phyloP scores from a whole-genome alignment of 2,113 vertebrate genomes.

The Percina caprodes region DNA sequence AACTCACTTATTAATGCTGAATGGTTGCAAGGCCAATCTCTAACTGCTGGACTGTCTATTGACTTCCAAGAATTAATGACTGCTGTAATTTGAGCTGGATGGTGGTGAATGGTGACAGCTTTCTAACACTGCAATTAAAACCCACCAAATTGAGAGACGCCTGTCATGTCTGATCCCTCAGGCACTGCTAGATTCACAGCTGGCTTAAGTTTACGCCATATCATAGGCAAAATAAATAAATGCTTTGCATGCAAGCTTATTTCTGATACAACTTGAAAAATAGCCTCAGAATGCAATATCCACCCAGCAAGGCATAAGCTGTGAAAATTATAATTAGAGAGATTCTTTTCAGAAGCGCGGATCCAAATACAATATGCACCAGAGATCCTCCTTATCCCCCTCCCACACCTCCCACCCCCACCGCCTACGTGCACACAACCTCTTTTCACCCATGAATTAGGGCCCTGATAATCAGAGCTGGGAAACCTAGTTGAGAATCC shows the following conservation, averaged over 20 bases:
- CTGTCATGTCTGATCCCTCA: conserved; percentile 25
- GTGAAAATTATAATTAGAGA: conserved; percentile 39
- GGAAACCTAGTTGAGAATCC: conserved; percentile 35
- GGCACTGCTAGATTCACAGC: conserved; percentile 7
- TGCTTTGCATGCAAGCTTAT: conserved; percentile 21
- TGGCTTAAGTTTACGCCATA: neutral
- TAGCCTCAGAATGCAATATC: neutral
- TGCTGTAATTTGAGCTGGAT: conserved; percentile 69
- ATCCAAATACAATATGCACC: conserved; percentile 36
- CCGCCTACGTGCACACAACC: conserved; percentile 17
- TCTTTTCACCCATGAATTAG: conserved; percentile 63
- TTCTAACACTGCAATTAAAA: conserved; percentile 69
- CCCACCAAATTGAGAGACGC: conserved; percentile 37
- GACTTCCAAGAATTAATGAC: conserved; percentile 69
- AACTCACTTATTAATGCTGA: conserved; percentile 70
- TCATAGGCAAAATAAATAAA: conserved; percentile 17
- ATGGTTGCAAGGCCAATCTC: conserved; percentile 53
- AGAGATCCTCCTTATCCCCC: conserved; percentile 4
- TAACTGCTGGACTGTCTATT: conserved; percentile 47
- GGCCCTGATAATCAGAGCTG: conserved; percentile 52
- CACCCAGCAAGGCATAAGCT: conserved; percentile 18
- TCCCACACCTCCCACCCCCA: neutral
- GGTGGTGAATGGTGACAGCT: conserved; percentile 65
- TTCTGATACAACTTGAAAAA: conserved; percentile 20
- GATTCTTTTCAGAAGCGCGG: conserved; percentile 27